Conservation (phyloP, 2,888 invertebrate species). For the Apoderus coryli region DNA sequence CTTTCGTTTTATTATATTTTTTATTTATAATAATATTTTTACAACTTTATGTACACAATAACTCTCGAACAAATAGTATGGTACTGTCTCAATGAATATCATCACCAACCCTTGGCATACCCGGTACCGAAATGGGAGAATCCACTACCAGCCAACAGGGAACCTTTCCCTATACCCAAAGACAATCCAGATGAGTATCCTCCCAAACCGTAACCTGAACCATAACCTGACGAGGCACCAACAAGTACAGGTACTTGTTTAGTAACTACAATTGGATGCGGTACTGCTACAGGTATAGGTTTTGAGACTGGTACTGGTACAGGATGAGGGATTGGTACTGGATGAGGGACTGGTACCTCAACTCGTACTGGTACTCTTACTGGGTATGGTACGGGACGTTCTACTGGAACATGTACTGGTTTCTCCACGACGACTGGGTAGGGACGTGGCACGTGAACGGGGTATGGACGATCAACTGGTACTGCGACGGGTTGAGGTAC, state of each 20-base stretch:
- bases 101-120: background rate
- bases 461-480: conserved; percentile 36
- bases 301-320: conserved; percentile 34
- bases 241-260: conserved; percentile 27
- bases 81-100: too few relatives aligned
- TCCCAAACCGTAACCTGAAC: conserved; percentile 6
- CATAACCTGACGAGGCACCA: conserved; percentile 4
- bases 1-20: too few relatives aligned
- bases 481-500: conserved; percentile 31
- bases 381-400: conserved; percentile 36
- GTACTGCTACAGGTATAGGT: conserved; percentile 30
- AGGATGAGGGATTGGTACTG: conserved; percentile 28
- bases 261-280: background rate
- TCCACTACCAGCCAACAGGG: background rate
- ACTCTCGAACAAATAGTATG: too few relatives aligned
- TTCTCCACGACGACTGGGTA: conserved; percentile 36
- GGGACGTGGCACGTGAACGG: conserved; percentile 35
- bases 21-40: too few relatives aligned
- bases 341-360: conserved; percentile 27
- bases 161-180: conserved; percentile 7
- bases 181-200: conserved; percentile 11
- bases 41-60: too few relatives aligned
- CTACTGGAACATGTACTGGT: conserved; percentile 38
- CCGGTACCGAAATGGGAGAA: background rate
- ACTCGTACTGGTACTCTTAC: conserved; percentile 33